phyloP scores from a whole-genome alignment of 2,888 invertebrate species.

The Philereme vetulata region DNA sequence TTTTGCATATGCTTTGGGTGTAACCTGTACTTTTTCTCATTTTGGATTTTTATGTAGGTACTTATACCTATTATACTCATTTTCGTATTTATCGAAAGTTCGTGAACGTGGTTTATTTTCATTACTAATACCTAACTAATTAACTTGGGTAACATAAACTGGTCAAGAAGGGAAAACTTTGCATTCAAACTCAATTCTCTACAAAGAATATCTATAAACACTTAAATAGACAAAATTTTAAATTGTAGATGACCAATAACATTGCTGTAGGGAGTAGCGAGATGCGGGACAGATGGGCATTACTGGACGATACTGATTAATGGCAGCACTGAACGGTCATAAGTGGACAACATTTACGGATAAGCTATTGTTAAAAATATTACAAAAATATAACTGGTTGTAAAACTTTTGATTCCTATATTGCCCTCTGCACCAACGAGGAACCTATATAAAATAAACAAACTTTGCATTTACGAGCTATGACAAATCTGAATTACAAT shows the following conservation, averaged over 20 bases:
- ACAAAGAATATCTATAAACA: background rate
- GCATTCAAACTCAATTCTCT: no score
- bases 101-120: no score
- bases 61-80: no score
- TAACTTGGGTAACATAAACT: no score
- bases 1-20: slow-evolving; percentile 10
- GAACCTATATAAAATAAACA: slow-evolving; percentile 59
- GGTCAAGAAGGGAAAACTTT: no score
- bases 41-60: background rate
- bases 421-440: slow-evolving; percentile 39
- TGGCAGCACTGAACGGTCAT: slow-evolving; percentile 13
- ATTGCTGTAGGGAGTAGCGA: background rate
- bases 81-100: no score
- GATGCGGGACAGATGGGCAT: slow-evolving; percentile 16
- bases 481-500: slow-evolving; percentile 79
- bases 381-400: slow-evolving; percentile 24
- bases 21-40: background rate
- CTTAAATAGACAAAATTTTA: background rate
- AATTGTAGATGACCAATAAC: slow-evolving; percentile 4
- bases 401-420: slow-evolving; percentile 41
- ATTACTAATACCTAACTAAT: no score
- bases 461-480: slow-evolving; percentile 75
- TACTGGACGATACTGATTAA: slow-evolving; percentile 21
- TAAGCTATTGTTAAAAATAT: slow-evolving; percentile 16
- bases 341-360: slow-evolving; percentile 22